phyloP scores from a whole-genome alignment of 2,888 invertebrate species.

The Lampropteryx suffumata region DNA sequence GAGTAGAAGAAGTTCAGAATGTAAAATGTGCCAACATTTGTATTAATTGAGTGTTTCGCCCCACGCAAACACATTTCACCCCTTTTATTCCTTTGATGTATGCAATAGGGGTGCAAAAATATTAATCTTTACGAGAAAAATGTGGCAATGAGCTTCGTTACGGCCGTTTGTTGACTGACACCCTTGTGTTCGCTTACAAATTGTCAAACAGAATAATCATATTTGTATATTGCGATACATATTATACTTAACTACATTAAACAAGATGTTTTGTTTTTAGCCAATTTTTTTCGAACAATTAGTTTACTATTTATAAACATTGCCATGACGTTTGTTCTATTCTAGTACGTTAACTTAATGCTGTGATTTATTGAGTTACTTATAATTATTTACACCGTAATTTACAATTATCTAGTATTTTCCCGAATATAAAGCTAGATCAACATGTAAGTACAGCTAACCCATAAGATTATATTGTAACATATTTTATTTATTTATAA shows the following conservation, averaged over 20 bases:
- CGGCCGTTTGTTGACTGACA: conserved; percentile 68
- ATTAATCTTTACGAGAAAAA: conserved; percentile 73
- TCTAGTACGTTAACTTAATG: background rate
- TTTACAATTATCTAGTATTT: background rate
- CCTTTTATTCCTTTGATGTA: conserved; percentile 81
- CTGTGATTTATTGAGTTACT: conserved; percentile 1
- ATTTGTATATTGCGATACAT: conserved; percentile 58
- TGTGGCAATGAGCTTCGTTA: conserved; percentile 75
- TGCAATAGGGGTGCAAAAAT: conserved; percentile 74
- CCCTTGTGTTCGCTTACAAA: conserved; percentile 61
- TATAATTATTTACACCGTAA: background rate
- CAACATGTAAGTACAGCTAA: conserved; percentile 42
- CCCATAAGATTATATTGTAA: conserved; percentile 21
- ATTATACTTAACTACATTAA: conserved; percentile 66
- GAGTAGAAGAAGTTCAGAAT: conserved; percentile 64
- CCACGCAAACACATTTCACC: conserved; percentile 64
- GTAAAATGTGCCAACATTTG: conserved; percentile 80
- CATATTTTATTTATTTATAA: conserved; percentile 31
- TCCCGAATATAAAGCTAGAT: background rate
- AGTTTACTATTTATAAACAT: too few relatives aligned
- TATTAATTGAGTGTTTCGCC: conserved; percentile 77
- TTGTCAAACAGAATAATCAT: conserved; percentile 68
- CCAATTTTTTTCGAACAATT: conserved; percentile 24
- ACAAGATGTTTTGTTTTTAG: conserved; percentile 49
- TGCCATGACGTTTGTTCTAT: background rate